Evolutionary conservation across 2,113 vertebrate genomes (phyloP).

Genomic region (Pterophyllum scalare): DNA sequence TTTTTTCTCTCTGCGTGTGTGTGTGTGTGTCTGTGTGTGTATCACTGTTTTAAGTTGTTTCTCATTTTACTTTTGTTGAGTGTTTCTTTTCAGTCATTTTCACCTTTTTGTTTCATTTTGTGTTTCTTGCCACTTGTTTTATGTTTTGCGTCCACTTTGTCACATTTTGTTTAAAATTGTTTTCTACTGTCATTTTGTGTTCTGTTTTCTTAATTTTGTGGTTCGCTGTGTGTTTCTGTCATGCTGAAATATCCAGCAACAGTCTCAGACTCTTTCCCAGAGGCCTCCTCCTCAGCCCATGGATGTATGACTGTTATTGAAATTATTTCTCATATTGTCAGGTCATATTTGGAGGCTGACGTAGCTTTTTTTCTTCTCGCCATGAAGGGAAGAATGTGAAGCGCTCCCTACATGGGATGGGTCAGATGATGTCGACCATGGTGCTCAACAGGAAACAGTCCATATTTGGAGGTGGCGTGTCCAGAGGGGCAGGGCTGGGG

Average conservation of each 20-base stretch:
- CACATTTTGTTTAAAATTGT: background rate
- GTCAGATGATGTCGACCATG: conserved; percentile 99
- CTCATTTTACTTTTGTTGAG: background rate
- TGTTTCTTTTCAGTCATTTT: background rate
- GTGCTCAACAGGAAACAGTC: conserved; percentile 94
- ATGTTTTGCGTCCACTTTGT: background rate
- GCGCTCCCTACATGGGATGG: conserved; percentile 95
- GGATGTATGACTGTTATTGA: background rate
- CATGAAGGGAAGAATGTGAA: conserved; percentile 89
- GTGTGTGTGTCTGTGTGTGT: too few relatives aligned
- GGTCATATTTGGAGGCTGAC: background rate
- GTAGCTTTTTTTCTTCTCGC: background rate
- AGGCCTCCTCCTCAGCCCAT: background rate
- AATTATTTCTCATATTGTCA: background rate
- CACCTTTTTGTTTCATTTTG: background rate
- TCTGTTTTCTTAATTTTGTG: background rate
- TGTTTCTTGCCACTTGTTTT: background rate
- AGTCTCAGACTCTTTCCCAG: background rate
- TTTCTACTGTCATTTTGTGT: background rate
- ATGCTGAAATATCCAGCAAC: background rate
- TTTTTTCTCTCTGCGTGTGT: background rate
- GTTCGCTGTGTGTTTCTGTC: background rate
- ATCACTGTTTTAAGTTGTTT: background rate
- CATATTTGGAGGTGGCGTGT: conserved; percentile 80
- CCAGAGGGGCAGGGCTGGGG: conserved; percentile 68